Percentiles rank a stretch among this genome's conserved stretches.
These are phyloP conservation scores for Cotesia typhae DNA, from an alignment of 1,140 invertebrate species.

Conservation along the genomic window DNA sequence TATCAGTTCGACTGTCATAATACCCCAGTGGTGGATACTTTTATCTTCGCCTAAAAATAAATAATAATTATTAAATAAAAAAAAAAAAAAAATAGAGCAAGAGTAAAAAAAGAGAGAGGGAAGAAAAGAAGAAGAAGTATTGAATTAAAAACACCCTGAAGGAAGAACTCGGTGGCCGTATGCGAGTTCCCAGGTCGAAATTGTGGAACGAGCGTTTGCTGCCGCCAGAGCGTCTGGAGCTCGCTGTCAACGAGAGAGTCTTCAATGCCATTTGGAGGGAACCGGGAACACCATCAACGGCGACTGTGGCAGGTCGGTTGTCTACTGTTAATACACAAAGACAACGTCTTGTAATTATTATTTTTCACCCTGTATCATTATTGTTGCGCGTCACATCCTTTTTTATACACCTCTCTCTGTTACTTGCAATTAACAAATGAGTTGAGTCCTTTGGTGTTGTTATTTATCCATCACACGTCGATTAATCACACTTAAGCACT, in stretches of 20 bases:
- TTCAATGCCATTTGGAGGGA: constrained; percentile 35
- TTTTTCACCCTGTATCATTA: neutral
- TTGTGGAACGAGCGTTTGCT: constrained; percentile 51
- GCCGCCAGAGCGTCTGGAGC: constrained; percentile 46
- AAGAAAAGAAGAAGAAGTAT: constrained; percentile 9
- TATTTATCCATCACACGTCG: neutral
- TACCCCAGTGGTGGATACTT: neutral
- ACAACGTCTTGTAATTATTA: constrained; percentile 18
- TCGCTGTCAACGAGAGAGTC: constrained; percentile 31
- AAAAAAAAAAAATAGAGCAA: neutral
- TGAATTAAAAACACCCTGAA: constrained; percentile 16
- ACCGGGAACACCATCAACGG: constrained; percentile 43
- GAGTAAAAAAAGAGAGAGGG: neutral
- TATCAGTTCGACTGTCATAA: constrained; percentile 12
- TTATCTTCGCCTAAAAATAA: too few species aligned
- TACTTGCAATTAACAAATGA: neutral
- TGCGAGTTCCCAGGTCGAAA: constrained; percentile 56
- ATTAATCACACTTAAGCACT: too few species aligned
- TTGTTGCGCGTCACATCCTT: neutral
- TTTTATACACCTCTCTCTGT: neutral
- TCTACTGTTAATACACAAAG: constrained; percentile 31
- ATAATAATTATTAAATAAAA: too few species aligned
- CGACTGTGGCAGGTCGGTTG: constrained; percentile 53
- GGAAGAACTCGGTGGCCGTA: constrained; percentile 44
- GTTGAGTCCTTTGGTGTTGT: neutral